Evolutionary conservation across 2,888 invertebrate species (phyloP).

Genomic region (Taphrorychus bicolor): DNA sequence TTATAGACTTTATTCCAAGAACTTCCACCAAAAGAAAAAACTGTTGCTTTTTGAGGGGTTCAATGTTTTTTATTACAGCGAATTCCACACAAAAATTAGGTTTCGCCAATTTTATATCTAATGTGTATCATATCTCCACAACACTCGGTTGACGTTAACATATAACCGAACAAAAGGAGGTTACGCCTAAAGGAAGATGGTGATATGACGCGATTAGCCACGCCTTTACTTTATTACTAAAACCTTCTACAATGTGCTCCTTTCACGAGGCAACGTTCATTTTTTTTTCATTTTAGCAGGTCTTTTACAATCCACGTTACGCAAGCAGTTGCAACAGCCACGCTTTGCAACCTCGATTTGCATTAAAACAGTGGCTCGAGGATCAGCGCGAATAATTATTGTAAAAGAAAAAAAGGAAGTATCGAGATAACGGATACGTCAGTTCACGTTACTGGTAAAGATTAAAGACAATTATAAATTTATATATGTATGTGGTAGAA

Average conservation of each 20-base stretch:
- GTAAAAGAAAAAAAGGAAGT: not conserved
- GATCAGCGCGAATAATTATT: constrained; percentile 16
- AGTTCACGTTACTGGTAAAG: not conserved
- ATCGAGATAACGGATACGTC: not conserved
- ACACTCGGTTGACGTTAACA: no score
- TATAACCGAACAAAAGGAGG: no score
- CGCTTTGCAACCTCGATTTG: constrained; percentile 30
- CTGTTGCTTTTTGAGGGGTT: no score
- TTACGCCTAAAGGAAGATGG: constrained; percentile 17
- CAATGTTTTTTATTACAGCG: no score
- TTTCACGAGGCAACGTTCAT: constrained; percentile 32
- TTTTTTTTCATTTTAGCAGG: constrained; percentile 32
- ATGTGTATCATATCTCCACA: no score
- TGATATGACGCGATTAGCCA: constrained; percentile 26
- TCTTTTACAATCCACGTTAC: constrained; percentile 35
- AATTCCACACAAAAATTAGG: no score
- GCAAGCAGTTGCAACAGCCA: constrained; percentile 23
- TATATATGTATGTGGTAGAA: not conserved
- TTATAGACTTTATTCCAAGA: no score
- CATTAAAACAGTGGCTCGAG: constrained; percentile 17
- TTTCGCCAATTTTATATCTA: no score
- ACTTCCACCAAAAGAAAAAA: no score
- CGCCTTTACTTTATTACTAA: constrained; percentile 29
- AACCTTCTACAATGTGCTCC: constrained; percentile 34
- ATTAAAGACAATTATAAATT: not conserved